Base-by-base conservation (phyloP, 2,113 vertebrate species). In the Tympanuchus pallidicinctus region DNA sequence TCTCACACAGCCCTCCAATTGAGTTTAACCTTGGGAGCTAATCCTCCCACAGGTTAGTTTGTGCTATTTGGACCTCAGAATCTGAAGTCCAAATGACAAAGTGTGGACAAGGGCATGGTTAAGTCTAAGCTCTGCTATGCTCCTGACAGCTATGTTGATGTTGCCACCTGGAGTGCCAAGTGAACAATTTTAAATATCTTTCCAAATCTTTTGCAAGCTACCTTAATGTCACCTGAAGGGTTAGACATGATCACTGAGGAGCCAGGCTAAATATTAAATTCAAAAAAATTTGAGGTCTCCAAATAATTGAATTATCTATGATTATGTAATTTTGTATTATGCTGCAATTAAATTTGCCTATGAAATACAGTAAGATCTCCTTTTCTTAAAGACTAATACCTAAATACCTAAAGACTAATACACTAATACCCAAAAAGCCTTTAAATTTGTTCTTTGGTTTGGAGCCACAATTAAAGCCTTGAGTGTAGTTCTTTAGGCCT, bases 21-120 rank as follows among this genome's bases (percentile, higher is more conserved):
- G 63, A 72, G 93, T 83, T 79, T 92, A 95, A 76, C 72, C 73
- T 91, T 90, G 45, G 61, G 40, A 96, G 57, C 42, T 92, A 90
- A 91, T 82, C 42, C 61, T 88, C 18, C 78, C 67, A 21, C 60
- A 80, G 83, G 54, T 20, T 67, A 59, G 57, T 85, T 92, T 45
- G 24, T 57, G 40, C 8, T 64, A 20, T 88, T 95, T 82, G 69
- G 50, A 54, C 48, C 70, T 94, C 61, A 90, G 77, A 1, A 63
- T 78, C 45, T 63, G 2, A 8, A 48, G 27, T 72, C 48, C 56
- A 25, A 86, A 64, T 81, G 40, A 75, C 1, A 2, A 80, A 43
- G 27, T 18, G 8, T 76, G 73, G 24, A 48, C 64, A 32, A 52
- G 88, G 65, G 65, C 8, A 2, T 11, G 4, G 25, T 22, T 22